Evolutionary conservation across 2,797 vertebrate genomes (phyloP).

Genomic region (Pelodytes ibericus): DNA sequence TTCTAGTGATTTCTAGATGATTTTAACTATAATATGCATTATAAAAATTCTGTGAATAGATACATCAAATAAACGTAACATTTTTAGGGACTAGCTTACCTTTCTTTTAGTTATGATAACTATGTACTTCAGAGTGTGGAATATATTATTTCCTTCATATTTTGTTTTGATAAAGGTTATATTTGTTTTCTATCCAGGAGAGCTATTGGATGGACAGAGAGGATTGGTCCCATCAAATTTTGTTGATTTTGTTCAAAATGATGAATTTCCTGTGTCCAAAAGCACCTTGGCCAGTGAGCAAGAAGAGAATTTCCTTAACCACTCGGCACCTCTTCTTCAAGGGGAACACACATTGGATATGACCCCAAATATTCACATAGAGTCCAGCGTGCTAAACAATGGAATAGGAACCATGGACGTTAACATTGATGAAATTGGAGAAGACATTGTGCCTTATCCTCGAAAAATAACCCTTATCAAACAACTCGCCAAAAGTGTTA

Average conservation of each 20-base stretch:
- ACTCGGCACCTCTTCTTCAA: constrained; percentile 73
- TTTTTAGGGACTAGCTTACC: too few species aligned
- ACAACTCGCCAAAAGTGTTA: constrained; percentile 97
- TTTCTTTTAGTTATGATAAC: too few species aligned
- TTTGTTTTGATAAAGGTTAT: too few species aligned
- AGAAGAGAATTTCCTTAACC: constrained; percentile 87
- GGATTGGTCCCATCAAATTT: constrained; percentile 98
- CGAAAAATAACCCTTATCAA: constrained; percentile 96
- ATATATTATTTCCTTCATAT: too few species aligned
- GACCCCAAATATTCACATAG: constrained; percentile 62
- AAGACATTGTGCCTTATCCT: constrained; percentile 99
- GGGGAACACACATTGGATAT: constrained; percentile 69
- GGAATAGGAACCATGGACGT: constrained; percentile 85
- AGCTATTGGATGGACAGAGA: constrained; percentile 92
- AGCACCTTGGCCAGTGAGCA: constrained; percentile 77
- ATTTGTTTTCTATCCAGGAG: constrained; percentile 75
- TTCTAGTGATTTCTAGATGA: too few species aligned
- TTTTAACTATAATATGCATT: too few species aligned
- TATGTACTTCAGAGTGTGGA: too few species aligned
- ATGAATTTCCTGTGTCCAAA: constrained; percentile 74
- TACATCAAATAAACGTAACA: too few species aligned
- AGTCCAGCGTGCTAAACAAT: constrained; percentile 69
- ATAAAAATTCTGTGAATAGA: too few species aligned
- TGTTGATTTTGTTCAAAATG: constrained; percentile 93
- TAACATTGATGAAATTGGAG: constrained; percentile 90